These are phyloP conservation scores for Sebastes itinus DNA, from an alignment of 2,797 vertebrate species.

Conservation along the genomic window DNA sequence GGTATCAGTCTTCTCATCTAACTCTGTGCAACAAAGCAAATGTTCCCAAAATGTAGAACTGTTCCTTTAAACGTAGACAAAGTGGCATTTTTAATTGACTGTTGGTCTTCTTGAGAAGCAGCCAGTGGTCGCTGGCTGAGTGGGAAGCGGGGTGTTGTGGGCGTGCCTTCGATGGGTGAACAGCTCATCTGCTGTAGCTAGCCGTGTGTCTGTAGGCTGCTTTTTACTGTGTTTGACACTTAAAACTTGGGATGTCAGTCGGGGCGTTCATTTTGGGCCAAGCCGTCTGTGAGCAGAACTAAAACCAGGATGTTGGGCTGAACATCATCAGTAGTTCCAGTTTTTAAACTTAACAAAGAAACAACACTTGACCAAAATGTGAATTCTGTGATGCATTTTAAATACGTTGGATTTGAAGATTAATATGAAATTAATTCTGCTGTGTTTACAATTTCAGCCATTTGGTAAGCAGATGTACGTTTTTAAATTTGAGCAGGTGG, in stretches of 20 bases:
- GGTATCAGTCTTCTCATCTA: background rate
- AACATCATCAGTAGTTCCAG: background rate
- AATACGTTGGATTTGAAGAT: constrained; percentile 17
- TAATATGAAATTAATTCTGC: constrained; percentile 31
- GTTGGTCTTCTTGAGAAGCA: constrained; percentile 13
- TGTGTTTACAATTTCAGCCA: constrained; percentile 50
- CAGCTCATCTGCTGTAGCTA: constrained; percentile 70
- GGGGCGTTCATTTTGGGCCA: constrained; percentile 45
- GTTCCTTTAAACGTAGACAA: constrained; percentile 6
- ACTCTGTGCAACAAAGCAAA: background rate
- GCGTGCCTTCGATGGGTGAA: constrained; percentile 76
- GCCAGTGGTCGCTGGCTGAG: constrained; percentile 24
- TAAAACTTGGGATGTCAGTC: constrained; percentile 26
- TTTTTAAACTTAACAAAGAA: constrained; percentile 35
- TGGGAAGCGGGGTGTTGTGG: constrained; percentile 43
- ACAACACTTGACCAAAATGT: constrained; percentile 18
- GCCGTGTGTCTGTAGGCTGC: constrained; percentile 61
- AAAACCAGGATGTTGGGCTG: background rate
- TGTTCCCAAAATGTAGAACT: constrained; percentile 6
- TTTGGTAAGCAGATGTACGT: constrained; percentile 14
- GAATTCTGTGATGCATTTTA: constrained; percentile 34
- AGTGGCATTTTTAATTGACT: constrained; percentile 18
- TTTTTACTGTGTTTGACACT: constrained; percentile 52
- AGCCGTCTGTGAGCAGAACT: constrained; percentile 6
- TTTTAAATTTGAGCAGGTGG: constrained; percentile 24